Conservation (phyloP, 1,140 invertebrate genomes). For the Eurosta solidaginis region DNA sequence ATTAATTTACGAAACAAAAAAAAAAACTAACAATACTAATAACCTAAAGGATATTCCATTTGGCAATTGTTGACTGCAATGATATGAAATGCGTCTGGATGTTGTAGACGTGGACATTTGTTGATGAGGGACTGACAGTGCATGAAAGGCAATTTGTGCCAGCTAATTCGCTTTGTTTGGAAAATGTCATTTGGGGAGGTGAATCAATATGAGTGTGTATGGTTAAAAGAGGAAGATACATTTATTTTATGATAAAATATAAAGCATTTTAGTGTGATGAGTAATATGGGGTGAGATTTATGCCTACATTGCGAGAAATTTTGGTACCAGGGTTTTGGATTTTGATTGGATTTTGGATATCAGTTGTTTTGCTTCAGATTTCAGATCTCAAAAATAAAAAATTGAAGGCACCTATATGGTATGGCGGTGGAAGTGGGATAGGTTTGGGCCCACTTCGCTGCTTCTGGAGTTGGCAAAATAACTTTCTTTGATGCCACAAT, state of each 20-base stretch:
- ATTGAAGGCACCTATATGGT: too few species aligned
- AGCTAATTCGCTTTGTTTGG: slow-evolving; percentile 30
- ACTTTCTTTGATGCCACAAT: too few species aligned
- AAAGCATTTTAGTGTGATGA: background rate
- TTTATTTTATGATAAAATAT: slow-evolving; percentile 1
- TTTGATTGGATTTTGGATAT: too few species aligned
- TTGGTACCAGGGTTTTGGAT: too few species aligned
- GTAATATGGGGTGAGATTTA: background rate
- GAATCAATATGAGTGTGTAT: slow-evolving; percentile 13
- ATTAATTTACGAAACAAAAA: slow-evolving; percentile 51
- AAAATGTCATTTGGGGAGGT: slow-evolving; percentile 39
- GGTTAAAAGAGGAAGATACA: background rate
- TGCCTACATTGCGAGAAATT: background rate
- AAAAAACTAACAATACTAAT: background rate
- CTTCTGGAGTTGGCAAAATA: too few species aligned
- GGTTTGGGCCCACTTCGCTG: too few species aligned
- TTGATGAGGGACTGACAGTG: slow-evolving; percentile 59
- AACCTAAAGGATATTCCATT: background rate
- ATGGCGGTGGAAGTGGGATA: too few species aligned
- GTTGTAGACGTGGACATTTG: background rate
- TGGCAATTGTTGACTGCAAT: background rate
- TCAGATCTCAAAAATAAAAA: too few species aligned
- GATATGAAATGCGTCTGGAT: background rate
- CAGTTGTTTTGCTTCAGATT: too few species aligned
- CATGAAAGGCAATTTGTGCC: slow-evolving; percentile 54